Percentiles rank a stretch among this genome's conserved stretches.
These are phyloP conservation scores for Thereva unica DNA, from an alignment of 2,888 invertebrate species.

Conservation along the genomic window DNA sequence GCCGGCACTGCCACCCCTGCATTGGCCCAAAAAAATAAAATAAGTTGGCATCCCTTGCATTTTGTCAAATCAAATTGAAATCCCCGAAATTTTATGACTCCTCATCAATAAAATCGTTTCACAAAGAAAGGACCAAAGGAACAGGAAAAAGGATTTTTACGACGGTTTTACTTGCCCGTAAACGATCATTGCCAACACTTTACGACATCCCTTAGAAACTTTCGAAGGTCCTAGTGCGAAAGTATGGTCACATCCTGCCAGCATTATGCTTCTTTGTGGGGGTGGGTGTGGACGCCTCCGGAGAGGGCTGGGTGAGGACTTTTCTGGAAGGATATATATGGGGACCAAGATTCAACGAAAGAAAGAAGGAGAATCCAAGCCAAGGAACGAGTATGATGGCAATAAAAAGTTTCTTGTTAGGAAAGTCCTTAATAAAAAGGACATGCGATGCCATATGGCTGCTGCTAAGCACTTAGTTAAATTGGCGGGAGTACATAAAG, in stretches of 20 bases:
- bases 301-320: no score
- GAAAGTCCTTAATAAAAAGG: slow-evolving; percentile 8
- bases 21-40: no score
- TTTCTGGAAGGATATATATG: not conserved
- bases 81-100: slow-evolving; percentile 39
- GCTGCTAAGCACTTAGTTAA: slow-evolving; percentile 15
- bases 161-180: slow-evolving; percentile 46
- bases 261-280: not conserved
- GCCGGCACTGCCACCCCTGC: no score
- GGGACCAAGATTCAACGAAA: slow-evolving; percentile 12
- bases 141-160: slow-evolving; percentile 40
- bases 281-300: not conserved
- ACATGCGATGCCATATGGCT: slow-evolving; percentile 14
- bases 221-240: slow-evolving; percentile 14
- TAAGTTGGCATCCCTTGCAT: slow-evolving; percentile 32
- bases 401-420: slow-evolving; percentile 8
- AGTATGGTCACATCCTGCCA: slow-evolving; percentile 17
- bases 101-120: slow-evolving; percentile 41
- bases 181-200: slow-evolving; percentile 49
- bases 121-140: slow-evolving; percentile 24
- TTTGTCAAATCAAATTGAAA: slow-evolving; percentile 43
- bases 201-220: slow-evolving; percentile 43
- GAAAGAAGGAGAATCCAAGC: not conserved
- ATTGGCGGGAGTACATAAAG: slow-evolving; percentile 28
- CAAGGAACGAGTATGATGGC: not conserved